Evolutionary conservation across 2,888 invertebrate genomes (phyloP), one percentile per base, ranked within the genome.

Genomic region (Lycaena phlaeas): DNA sequence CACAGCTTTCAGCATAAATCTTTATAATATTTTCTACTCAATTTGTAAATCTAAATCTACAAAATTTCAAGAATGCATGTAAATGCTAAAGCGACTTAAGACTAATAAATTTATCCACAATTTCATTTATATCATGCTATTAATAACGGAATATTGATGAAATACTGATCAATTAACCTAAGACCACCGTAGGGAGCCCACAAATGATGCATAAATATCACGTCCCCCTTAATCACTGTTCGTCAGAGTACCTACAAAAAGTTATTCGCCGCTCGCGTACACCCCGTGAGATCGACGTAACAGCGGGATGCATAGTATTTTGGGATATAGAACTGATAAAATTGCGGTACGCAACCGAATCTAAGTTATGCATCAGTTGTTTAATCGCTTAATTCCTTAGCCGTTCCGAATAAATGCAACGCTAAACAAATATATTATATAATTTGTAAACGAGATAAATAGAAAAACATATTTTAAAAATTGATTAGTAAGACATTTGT

Each of bases 171-270:
- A 74, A 78, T 77, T 75, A 77, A 68, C 64, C 66, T 69, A 64
- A 65, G 57, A 53, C 51, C 69, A 44, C 75, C 46, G 60, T 67
- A 61, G 73, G 75, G 72, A 55, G 70, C 56, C 63, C 53, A 50
- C 56, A 63, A 64, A 60, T 64, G 70, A 69, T 70, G 70, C 64
- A 78, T 75, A 74, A 75, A 73, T 70, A 75, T 69, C 67, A 61
- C 53, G 61, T 69, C 68, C 71, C 56, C 66, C 57, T 58, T 68
- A 62, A 64, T 70, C 63, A 66, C 64, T n/a, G n/a, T 67, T 59
- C 12, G 22, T 22, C 22, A 22, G 22, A 5, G 22, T 22, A 65
- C 58, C 56, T 61, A 66, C 69, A 73, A 73, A 75, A 77, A 73
- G 54, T 59, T 57, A 65, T 72, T 64, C n/a, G 61, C 63, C 57